Evolutionary conservation across 2,888 invertebrate genomes (phyloP).

Genomic region (Candidula unifasciata): DNA sequence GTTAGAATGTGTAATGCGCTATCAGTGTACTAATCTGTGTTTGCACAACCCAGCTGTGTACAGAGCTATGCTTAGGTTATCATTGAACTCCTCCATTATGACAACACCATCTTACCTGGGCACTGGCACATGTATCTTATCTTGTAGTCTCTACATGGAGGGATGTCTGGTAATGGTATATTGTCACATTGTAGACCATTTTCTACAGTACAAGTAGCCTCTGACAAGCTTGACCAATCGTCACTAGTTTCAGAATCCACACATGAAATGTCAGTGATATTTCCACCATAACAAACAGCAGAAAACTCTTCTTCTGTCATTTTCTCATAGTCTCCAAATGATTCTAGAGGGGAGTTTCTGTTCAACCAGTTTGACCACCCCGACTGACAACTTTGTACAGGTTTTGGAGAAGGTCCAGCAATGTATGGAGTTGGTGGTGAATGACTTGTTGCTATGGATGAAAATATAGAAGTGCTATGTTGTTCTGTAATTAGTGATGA

Average conservation of each 20-base stretch:
- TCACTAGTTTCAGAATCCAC: conserved; percentile 60
- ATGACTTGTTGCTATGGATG: not conserved
- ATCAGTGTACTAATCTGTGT: too few species aligned
- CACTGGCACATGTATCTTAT: conserved; percentile 79
- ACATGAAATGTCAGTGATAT: conserved; percentile 71
- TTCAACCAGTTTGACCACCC: conserved; percentile 55
- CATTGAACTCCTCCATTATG: not conserved
- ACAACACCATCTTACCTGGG: conserved; percentile 46
- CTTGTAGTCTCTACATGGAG: conserved; percentile 67
- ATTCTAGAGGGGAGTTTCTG: conserved; percentile 61
- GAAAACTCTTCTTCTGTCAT: conserved; percentile 59
- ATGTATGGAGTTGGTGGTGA: not conserved
- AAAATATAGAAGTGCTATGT: not conserved
- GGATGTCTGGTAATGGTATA: conserved; percentile 38
- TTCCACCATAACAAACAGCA: conserved; percentile 63
- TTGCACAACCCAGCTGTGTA: too few species aligned
- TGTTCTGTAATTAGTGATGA: conserved; percentile 7
- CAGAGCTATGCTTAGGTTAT: too few species aligned
- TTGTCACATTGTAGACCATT: conserved; percentile 84
- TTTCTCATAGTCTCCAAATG: conserved; percentile 67
- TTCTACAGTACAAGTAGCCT: conserved; percentile 79
- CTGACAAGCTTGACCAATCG: conserved; percentile 61
- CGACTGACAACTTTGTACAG: not conserved
- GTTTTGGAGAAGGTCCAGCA: not conserved
- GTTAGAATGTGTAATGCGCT: too few species aligned